Percentiles rank a stretch among this genome's conserved stretches.
phyloP scores from a whole-genome alignment of 2,797 vertebrate species.

The Ptychadena robeensis region DNA sequence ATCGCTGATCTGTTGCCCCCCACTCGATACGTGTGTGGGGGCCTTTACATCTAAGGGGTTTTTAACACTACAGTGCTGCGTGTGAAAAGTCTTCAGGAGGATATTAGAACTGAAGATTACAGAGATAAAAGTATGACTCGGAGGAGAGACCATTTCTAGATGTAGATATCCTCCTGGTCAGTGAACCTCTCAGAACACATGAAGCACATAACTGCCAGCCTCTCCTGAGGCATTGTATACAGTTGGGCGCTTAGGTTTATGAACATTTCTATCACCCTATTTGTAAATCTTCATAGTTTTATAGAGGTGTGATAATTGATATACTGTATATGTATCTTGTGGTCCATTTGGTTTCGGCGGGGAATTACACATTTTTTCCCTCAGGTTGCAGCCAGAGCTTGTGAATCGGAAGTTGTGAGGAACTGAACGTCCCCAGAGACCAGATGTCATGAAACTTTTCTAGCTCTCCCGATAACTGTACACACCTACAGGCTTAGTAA shows the following conservation, averaged over 20 bases:
- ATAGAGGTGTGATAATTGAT: too few relatives aligned
- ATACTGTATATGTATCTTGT: too few relatives aligned
- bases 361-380: not conserved
- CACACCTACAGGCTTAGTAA: not conserved
- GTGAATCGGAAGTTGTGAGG: not conserved
- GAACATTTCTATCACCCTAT: too few relatives aligned
- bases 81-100: too few relatives aligned
- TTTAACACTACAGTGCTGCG: too few relatives aligned
- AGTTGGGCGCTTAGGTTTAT: too few relatives aligned
- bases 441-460: not conserved
- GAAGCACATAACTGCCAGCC: not conserved
- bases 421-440: not conserved
- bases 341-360: not conserved
- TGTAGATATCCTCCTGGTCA: not conserved
- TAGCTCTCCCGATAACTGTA: not conserved
- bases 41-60: too few relatives aligned
- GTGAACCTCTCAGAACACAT: not conserved
- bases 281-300: too few relatives aligned
- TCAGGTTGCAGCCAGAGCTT: not conserved
- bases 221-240: not conserved
- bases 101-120: not conserved
- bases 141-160: not conserved
- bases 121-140: not conserved
- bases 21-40: too few relatives aligned
- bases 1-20: too few relatives aligned